Base-by-base conservation (phyloP, 2,888 invertebrate genomes). In the Amphipoea lucens region DNA sequence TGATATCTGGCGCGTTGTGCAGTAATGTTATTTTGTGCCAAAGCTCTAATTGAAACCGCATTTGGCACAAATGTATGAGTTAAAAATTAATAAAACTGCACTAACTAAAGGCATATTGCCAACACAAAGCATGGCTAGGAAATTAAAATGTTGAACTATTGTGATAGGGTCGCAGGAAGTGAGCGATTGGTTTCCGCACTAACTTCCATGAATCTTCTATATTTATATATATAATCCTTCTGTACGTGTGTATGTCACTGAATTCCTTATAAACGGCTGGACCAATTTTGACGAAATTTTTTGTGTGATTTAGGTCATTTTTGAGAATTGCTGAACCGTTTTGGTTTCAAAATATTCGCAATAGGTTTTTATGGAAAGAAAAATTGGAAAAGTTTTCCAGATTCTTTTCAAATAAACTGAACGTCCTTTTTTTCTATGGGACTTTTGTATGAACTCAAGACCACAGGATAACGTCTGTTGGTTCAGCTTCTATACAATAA, bases 11-110 rank as follows among this genome's bases (percentile, higher is more conserved):
- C 9, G 14, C 11, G 14, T 36, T 67, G 29, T 14, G 36, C 5
- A 3, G 4, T 48, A 48, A 48, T 51, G 1, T 29, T 71, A 36
- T 73, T 66, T 69, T 65, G 66, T 74, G 75, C 78, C 78, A 84
- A 76, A 67, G 4, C 1, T 70, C 29, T 71, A 84, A 84, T 81
- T 81, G 70, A 78, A 84, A 76, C 85, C 81, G 67, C 75, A 78
- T 70, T 84, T 85, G 85, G 81, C 84, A 84, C 78, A 76, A 73
- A 67, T 20, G 1, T 67, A 14, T 3, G 23, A 65, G 36, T 68
- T 70, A 60, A 81, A 76, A 78, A 78, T 84, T 78, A 67, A 78
- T 81, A 70, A 73, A 84, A 70, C 62, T 40, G 57, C 29, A 29
- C 36, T 73, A 70, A 70, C 51, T 9, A 65, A 11, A 12, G 74